phyloP scores from a whole-genome alignment of 2,888 invertebrate species.

The Muscina levida region DNA sequence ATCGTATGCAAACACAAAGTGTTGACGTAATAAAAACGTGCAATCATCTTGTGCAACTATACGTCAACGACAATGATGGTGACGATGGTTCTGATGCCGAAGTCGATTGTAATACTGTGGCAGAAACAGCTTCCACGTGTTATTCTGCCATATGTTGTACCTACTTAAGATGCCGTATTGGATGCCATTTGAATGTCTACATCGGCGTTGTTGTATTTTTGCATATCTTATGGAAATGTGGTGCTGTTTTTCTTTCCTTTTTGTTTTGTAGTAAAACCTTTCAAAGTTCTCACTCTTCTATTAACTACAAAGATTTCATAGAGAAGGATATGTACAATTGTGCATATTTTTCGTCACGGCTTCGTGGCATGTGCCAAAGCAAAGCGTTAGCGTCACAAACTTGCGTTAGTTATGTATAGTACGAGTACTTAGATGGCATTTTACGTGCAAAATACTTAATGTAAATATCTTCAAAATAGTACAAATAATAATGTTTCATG shows the following conservation, averaged over 20 bases:
- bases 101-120: slow-evolving; percentile 6
- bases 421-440: no score
- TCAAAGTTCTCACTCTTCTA: no score
- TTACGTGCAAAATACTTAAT: no score
- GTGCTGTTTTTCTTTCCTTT: background rate
- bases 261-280: background rate
- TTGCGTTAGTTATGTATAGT: no score
- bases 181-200: slow-evolving; percentile 30
- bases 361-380: no score
- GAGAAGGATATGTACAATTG: no score
- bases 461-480: no score
- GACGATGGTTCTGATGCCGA: background rate
- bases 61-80: slow-evolving; percentile 6
- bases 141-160: slow-evolving; percentile 11
- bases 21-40: slow-evolving; percentile 19
- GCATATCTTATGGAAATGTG: background rate
- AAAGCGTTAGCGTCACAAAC: no score
- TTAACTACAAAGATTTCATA: background rate
- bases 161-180: background rate
- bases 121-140: slow-evolving; percentile 5
- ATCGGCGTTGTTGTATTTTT: slow-evolving; percentile 1
- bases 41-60: background rate
- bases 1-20: slow-evolving; percentile 9
- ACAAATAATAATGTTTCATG: no score
- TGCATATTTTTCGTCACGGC: no score